Evolutionary conservation across 2,113 vertebrate genomes (phyloP).

Genomic region (Rhagologus leucostigma): DNA sequence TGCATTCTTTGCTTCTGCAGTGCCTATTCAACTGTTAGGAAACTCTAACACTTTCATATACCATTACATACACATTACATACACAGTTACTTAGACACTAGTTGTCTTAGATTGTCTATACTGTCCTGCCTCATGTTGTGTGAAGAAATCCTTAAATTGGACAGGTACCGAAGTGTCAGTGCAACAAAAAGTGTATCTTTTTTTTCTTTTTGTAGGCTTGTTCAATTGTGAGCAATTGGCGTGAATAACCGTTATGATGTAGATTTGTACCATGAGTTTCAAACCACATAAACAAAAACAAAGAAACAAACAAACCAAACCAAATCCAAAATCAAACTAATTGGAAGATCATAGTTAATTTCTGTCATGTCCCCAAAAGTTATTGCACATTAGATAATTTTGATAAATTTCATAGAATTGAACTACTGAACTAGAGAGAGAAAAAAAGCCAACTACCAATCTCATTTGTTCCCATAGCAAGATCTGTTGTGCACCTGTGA

Average conservation of each 20-base stretch:
- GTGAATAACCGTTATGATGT: neutral
- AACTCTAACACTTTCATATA: neutral
- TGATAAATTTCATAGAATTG: neutral
- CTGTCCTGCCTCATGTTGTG: neutral
- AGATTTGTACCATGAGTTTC: neutral
- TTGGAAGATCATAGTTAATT: neutral
- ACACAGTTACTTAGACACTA: neutral
- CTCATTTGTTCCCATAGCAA: neutral
- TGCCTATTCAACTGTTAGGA: neutral
- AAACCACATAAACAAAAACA: neutral
- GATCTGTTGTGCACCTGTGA: neutral
- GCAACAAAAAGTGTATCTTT: neutral
- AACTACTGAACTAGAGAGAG: neutral
- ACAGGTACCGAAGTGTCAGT: neutral
- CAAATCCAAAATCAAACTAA: neutral
- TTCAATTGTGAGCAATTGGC: neutral
- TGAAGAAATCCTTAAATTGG: neutral
- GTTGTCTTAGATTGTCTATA: neutral
- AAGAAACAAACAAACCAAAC: neutral
- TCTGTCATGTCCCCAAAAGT: neutral
- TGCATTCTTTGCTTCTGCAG: neutral
- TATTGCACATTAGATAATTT: neutral
- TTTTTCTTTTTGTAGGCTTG: neutral
- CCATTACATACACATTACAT: neutral
- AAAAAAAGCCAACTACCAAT: neutral